Evolutionary conservation across 2,113 vertebrate species (phyloP).

Genomic region (Semicossyphus pulcher): DNA sequence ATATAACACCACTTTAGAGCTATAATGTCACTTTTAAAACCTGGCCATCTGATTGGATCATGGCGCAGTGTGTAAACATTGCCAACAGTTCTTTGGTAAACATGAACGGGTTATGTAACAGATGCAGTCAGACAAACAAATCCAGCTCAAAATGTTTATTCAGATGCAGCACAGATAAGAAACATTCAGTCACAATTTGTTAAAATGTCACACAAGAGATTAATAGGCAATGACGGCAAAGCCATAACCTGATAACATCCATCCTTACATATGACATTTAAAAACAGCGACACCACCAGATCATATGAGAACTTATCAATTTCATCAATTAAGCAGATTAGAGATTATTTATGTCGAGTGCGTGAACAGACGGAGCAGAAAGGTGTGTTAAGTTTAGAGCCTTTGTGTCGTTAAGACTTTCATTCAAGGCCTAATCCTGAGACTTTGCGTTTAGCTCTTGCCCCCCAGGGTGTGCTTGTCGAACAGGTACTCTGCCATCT

Average conservation of each 20-base stretch:
- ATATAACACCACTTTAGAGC: too few relatives aligned
- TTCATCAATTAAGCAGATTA: neutral
- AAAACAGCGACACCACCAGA: neutral
- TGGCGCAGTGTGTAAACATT: neutral
- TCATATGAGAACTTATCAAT: neutral
- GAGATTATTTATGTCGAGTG: neutral
- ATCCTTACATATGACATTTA: neutral
- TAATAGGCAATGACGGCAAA: neutral
- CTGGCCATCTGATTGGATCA: neutral
- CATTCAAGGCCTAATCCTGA: neutral
- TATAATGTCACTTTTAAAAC: too few relatives aligned
- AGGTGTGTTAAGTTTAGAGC: neutral
- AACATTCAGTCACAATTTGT: neutral
- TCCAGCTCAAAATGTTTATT: conserved; percentile 77
- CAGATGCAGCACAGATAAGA: conserved; percentile 17
- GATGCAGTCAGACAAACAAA: neutral
- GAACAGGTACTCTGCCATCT: conserved; percentile 96
- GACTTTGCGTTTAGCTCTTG: conserved; percentile 72
- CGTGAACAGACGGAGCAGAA: conserved; percentile 5
- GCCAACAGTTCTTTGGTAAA: fast-evolving
- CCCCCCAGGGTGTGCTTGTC: conserved; percentile 93
- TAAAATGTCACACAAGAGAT: neutral
- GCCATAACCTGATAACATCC: neutral
- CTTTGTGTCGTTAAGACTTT: neutral
- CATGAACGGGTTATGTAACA: neutral